Evolutionary conservation across 2,113 vertebrate genomes (phyloP), one percentile per base, ranked within the genome.

Genomic region (Lipophrys pholis): DNA sequence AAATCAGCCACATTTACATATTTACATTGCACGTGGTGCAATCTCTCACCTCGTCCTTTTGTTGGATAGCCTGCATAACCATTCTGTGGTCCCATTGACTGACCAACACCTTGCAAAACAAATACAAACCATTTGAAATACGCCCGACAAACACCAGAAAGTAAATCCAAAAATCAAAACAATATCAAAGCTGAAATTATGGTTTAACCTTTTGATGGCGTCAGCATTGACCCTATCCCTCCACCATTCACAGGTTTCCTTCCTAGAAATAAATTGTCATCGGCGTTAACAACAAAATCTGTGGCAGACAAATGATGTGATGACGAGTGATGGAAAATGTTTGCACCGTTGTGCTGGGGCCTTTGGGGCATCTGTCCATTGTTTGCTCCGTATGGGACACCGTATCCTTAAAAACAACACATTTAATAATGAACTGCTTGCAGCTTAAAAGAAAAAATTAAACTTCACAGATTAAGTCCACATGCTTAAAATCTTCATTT

Each of bases 181-280:
- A 30, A 30, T 30, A 30, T 30, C 21, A 30, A 30, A 45, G 8
- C n/a, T 21, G 6, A 45, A 12, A 48, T 11, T 39, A 1, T 57
- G 11, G 21, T 7, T 78, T 57, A 63, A 91, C 89, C 87, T 75
- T 87, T 91, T 8, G 82, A 84, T 38, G 83, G 85, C 55, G 87
- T 86, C 48, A 86, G 42, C 60, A 84, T 73, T 55, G 82, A 30
- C 46, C 69, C 74, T 3, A 81, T 2, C 7, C 72, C 68, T 40
- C 87, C 75, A 59, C 76, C 65, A 11, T 81, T 53, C 48, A 82
- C 86, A 15, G 35, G 66, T 53, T 15, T 67, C 11, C 4, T 78
- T 65, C 88, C 91, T 92, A 21, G 11, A 81, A 80, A 38, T 11
- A 30, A 30, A 30, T 30, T 30, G 21, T n/a, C n/a, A n/a, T n/a